Evolutionary conservation across 2,113 vertebrate genomes (phyloP).

Genomic region (Callopanchax toddi): DNA sequence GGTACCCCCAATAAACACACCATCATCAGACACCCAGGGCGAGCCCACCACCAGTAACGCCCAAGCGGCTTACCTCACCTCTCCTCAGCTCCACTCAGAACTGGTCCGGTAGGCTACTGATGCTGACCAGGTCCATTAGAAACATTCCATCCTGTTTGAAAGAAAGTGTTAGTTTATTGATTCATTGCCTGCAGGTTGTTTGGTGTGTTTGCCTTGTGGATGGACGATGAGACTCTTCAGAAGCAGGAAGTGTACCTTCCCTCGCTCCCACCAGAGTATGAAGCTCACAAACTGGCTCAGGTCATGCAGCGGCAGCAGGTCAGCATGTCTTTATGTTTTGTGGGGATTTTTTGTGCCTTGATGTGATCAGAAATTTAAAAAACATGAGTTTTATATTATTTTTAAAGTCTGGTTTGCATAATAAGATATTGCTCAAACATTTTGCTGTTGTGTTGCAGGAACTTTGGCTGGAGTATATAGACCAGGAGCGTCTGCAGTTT

Average conservation of each 20-base stretch:
- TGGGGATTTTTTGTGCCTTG: too few species aligned
- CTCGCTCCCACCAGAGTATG: slow-evolving; percentile 92
- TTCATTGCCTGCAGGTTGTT: slow-evolving; percentile 84
- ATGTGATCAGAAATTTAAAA: not conserved
- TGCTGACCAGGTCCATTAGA: not conserved
- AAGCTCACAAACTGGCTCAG: slow-evolving; percentile 89
- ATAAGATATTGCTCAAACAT: not conserved
- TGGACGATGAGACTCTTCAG: slow-evolving; percentile 95
- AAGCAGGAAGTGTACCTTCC: slow-evolving; percentile 92
- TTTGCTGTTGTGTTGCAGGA: slow-evolving; percentile 77
- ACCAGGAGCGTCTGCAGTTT: slow-evolving; percentile 87
- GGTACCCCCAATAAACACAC: slow-evolving; percentile 74
- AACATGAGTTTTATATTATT: not conserved
- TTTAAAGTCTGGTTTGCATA: not conserved
- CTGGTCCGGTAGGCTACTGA: slow-evolving; percentile 86
- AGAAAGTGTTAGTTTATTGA: not conserved
- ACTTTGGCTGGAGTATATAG: slow-evolving; percentile 92
- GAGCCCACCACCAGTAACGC: slow-evolving; percentile 59
- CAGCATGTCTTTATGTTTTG: slow-evolving; percentile 2
- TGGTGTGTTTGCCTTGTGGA: slow-evolving; percentile 90
- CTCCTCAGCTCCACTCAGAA: slow-evolving; percentile 91
- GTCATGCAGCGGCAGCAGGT: slow-evolving; percentile 92
- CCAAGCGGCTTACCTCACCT: slow-evolving; percentile 79
- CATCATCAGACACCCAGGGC: slow-evolving; percentile 76
- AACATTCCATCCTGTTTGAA: not conserved